Evolutionary conservation across 2,888 invertebrate genomes (phyloP), one percentile per base, ranked within the genome.

Genomic region (Acronicta alni): DNA sequence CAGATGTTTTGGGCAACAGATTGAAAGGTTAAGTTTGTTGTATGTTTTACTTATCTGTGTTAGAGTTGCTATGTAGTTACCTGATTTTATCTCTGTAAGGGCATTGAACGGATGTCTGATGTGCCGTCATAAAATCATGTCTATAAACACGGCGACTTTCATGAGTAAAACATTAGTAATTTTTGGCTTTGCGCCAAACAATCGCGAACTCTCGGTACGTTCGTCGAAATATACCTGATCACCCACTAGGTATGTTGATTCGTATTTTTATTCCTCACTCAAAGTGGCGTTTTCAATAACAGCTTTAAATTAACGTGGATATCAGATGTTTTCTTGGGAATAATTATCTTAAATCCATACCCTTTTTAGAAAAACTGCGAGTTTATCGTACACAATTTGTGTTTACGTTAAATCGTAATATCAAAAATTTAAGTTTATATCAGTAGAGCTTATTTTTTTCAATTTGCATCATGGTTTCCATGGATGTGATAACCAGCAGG

Each of bases 211-310:
- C 81, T 81, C 75, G 84, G 85, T 79, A 78, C 80, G 77, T 77
- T 70, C 75, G 79, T 52, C 66, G 64, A 75, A 0, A 35, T 35
- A 0, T 32, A 32, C 14, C 35, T n/a, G n/a, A 35, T 35, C n/a
- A 12, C 9, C 26, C 8, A 12, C n/a, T 4, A 1, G 2, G 10
- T 32, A 12, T 67, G 57, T 66, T 52, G 67, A 75, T 79, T 81
- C 80, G 85, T 88, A 86, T 90, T 89, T 91, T 89, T 89, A 87
- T 89, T 89, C 87, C 83, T 82, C 81, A 82, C 82, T 84, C 84
- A 85, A 83, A 85, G 84, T 86, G 83, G 14, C 16, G 16, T 15
- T 7, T 16, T 3, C 4, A 23, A 20, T 20, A 2, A 4, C 20
- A 20, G 5, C 20, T 5, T 20, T 20, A 20, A 4, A 5, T 20